A percentile compares a stretch with the other conserved stretches of the same genome.
Conservation (phyloP, 2,797 vertebrate species). For the Dendrocincla tyrannina region DNA sequence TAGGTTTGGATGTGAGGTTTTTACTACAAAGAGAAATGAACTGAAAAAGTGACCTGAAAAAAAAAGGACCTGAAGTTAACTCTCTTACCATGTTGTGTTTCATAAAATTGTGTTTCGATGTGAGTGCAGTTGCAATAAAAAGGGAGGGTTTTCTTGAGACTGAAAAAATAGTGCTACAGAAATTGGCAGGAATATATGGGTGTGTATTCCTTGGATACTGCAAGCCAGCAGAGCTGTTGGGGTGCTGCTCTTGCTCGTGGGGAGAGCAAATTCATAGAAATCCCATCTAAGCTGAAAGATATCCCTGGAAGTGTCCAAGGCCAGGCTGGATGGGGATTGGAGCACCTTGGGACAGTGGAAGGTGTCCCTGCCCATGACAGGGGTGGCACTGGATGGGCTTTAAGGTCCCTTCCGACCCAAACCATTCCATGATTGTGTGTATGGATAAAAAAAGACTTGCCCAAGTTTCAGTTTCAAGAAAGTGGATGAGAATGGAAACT, state of each 20-base stretch:
- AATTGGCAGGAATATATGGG: neutral
- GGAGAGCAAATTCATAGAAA: neutral
- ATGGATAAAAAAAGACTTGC: accelerated
- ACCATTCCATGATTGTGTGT: accelerated
- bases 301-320: neutral
- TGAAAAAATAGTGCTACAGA: neutral
- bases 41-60: neutral
- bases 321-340: accelerated
- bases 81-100: neutral
- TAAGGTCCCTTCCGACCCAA: neutral
- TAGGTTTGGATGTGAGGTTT: neutral
- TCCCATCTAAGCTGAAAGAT: neutral
- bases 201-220: accelerated
- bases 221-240: neutral
- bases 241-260: neutral
- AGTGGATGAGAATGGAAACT: neutral
- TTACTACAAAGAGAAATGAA: neutral
- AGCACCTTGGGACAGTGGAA: accelerated
- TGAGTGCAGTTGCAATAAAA: neutral
- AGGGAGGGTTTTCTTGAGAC: neutral
- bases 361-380: neutral
- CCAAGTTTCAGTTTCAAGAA: neutral
- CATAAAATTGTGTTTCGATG: neutral
- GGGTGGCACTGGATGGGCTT: neutral
- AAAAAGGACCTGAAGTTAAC: neutral